Conservation (phyloP, 2,797 vertebrate genomes). For the Catostomus latipinnis region DNA sequence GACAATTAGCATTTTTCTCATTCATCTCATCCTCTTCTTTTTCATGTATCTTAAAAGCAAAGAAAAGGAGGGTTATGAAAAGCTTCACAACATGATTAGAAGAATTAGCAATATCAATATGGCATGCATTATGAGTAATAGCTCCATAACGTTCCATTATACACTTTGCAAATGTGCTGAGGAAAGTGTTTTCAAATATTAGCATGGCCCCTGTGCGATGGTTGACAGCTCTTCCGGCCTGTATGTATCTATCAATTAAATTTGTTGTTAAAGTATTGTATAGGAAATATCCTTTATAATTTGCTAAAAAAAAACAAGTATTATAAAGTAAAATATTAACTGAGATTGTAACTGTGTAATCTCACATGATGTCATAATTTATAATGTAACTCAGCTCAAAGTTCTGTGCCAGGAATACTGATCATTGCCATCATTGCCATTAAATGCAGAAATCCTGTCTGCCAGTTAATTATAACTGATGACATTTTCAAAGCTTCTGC, state of each 20-base stretch:
- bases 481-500: neutral
- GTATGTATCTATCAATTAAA: no score
- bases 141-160: slow-evolving; percentile 31
- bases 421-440: neutral
- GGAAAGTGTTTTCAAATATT: slow-evolving; percentile 15
- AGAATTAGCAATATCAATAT: slow-evolving; percentile 11
- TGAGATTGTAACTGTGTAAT: neutral
- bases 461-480: slow-evolving; percentile 11
- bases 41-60: slow-evolving; percentile 82
- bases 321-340: neutral
- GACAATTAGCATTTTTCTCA: slow-evolving; percentile 88
- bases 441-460: neutral
- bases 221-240: slow-evolving; percentile 8
- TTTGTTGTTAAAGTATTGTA: no score
- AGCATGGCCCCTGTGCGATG: neutral
- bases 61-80: slow-evolving; percentile 20
- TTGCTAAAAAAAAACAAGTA: no score
- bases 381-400: no score
- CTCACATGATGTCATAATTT: slow-evolving; percentile 4
- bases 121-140: slow-evolving; percentile 7
- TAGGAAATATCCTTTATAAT: no score
- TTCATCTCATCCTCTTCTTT: slow-evolving; percentile 94
- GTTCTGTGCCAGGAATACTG: neutral
- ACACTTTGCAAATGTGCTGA: slow-evolving; percentile 24
- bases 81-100: neutral